A percentile compares a stretch with the other conserved stretches of the same genome.
phyloP scores from a whole-genome alignment of 2,113 vertebrate genomes.

The Burhinus bistriatus region DNA sequence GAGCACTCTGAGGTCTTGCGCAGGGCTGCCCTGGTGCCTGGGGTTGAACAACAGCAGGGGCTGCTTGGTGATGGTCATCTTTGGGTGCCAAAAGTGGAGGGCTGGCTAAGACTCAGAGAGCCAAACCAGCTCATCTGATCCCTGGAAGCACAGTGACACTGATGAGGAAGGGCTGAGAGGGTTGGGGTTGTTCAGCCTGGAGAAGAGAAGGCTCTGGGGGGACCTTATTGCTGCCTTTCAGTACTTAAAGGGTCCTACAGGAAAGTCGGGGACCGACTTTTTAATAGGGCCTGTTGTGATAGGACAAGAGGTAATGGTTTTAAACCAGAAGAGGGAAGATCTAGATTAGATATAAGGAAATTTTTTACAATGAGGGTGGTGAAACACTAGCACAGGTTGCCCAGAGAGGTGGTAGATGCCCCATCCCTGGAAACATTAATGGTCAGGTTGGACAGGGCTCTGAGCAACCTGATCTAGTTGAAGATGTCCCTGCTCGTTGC shows the following conservation, averaged over 20 bases:
- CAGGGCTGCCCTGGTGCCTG: not conserved
- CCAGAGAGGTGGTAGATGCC: not conserved
- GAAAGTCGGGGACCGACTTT: not conserved
- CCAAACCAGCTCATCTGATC: not conserved
- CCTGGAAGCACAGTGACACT: not conserved
- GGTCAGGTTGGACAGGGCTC: not conserved
- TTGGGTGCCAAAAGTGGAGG: not conserved
- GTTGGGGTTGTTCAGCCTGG: not conserved
- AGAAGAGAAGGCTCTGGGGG: not conserved
- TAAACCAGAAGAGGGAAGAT: not conserved
- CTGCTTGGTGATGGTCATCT: not conserved
- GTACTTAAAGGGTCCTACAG: not conserved
- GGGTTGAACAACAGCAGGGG: not conserved
- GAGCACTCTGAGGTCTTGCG: not conserved
- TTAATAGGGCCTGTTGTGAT: not conserved
- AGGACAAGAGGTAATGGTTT: not conserved
- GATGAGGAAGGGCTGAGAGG: not conserved
- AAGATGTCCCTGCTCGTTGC: not conserved
- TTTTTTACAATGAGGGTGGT: accelerated
- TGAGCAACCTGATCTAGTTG: not conserved
- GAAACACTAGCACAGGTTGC: not conserved
- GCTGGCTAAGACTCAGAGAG: not conserved
- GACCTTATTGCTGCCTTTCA: not conserved
- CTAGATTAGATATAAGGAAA: not conserved
- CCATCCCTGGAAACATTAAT: not conserved